Conservation (phyloP, 2,888 invertebrate genomes). For the Xestia rhomboidea region DNA sequence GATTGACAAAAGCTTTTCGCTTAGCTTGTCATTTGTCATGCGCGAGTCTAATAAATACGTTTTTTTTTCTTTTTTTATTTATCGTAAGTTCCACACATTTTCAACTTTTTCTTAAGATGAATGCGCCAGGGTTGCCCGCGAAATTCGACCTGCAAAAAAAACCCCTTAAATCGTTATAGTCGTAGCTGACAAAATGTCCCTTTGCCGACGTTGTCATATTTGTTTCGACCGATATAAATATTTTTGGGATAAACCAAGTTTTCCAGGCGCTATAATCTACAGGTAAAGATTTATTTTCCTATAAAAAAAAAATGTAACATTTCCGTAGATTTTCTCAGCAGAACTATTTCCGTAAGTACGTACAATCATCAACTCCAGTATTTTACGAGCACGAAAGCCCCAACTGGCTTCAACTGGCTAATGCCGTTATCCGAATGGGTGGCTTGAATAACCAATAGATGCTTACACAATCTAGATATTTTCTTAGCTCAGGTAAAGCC, state of each 20-base stretch:
- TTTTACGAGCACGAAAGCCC: slow-evolving; percentile 22
- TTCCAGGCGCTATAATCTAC: not conserved
- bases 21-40: too few species aligned
- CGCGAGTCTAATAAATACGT: too few species aligned
- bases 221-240: not conserved
- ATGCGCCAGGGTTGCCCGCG: too few species aligned
- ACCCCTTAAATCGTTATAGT: too few species aligned
- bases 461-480: slow-evolving; percentile 32
- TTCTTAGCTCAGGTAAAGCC: slow-evolving; percentile 21
- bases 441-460: slow-evolving; percentile 48
- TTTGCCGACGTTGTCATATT: too few species aligned
- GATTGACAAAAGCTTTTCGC: too few species aligned
- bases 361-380: slow-evolving; percentile 11
- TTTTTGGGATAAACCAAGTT: not conserved
- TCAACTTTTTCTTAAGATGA: too few species aligned
- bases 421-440: slow-evolving; percentile 41
- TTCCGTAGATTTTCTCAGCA: slow-evolving; percentile 3
- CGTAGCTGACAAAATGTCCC: too few species aligned
- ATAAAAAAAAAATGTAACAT: not conserved
- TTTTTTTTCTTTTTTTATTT: too few species aligned
- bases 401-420: slow-evolving; percentile 19
- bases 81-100: too few species aligned
- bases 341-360: not conserved
- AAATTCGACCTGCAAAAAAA: too few species aligned
- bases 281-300: not conserved